These are phyloP conservation scores for Zeus faber DNA, from an alignment of 2,113 vertebrate genomes.

Conservation along the genomic window DNA sequence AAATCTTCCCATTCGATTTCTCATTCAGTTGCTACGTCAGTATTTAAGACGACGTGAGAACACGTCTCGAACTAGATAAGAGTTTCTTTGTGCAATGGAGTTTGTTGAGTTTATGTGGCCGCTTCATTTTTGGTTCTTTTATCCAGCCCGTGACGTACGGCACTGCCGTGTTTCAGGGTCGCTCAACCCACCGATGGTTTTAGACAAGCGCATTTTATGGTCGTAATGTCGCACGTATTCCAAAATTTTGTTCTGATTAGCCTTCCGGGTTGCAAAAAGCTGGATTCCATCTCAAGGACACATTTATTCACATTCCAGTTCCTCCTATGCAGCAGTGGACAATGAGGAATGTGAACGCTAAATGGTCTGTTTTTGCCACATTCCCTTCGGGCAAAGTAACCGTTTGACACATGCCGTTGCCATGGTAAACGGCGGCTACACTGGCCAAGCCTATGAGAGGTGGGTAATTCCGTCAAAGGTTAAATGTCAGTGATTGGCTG, in stretches of 20 bases:
- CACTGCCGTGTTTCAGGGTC: slow-evolving; percentile 8
- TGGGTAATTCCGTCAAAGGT: slow-evolving; percentile 38
- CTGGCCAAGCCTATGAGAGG: slow-evolving; percentile 2
- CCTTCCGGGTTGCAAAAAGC: slow-evolving; percentile 27
- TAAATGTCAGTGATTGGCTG: slow-evolving; percentile 48
- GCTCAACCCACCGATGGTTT: slow-evolving; percentile 4
- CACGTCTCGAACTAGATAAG: background rate
- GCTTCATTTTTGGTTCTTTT: background rate
- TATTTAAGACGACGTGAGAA: background rate
- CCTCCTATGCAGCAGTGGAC: slow-evolving; percentile 39
- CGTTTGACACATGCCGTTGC: slow-evolving; percentile 57
- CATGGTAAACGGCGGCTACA: slow-evolving; percentile 50
- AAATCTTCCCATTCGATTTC: background rate
- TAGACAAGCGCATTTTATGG: slow-evolving; percentile 19
- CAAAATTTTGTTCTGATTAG: slow-evolving; percentile 13
- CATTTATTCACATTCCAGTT: slow-evolving; percentile 26
- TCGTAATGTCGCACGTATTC: slow-evolving; percentile 7
- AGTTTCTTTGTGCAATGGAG: background rate
- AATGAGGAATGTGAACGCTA: slow-evolving; percentile 41
- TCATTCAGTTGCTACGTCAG: no score
- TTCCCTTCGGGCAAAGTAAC: slow-evolving; percentile 49
- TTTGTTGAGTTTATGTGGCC: no score
- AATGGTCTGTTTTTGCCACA: slow-evolving; percentile 60
- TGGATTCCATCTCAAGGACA: slow-evolving; percentile 56
- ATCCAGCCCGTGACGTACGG: background rate